Evolutionary conservation across 1,140 invertebrate species (phyloP), one percentile per base, ranked within the genome.

Genomic region (Drosophila murphyi): DNA sequence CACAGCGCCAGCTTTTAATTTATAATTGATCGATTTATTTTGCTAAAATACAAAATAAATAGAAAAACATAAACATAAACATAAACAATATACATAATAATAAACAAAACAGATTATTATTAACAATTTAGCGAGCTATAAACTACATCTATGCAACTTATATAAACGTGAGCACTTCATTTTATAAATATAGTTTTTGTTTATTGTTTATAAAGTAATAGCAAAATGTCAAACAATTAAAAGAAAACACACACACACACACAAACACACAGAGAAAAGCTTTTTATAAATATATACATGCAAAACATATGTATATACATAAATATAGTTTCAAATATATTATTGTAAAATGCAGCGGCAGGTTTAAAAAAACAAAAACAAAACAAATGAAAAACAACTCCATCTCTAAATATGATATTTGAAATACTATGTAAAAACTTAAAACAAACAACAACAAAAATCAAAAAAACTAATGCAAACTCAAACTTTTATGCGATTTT

Each of bases 221-320:
- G 71, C 39, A 55, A 73, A 73, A 68, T 73, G 71, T 73, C 59
- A 68, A 60, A 68, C 47, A 68, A 68, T 68, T 10, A 31, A 61
- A 54, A 54, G n/a, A 34, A 52, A 52, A 28, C 29, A 61, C 3
- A 52, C 12, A 45, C n/a, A n/a, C n/a, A n/a, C 32, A 47, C 7
- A 65, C 12, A 47, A n/a, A 55, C 32, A 68, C 70, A 59, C 47
- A 72, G 54, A 65, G 63, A 73, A 74, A 75, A 75, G 67, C 67
- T 75, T 70, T 74, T 69, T 74, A 74, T 74, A 74, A 56, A 69
- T 73, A 73, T 50, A 60, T 60, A 60, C 4, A 55, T 8, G 57
- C 43, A 67, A 39, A 41, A 39, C 52, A 54, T 60, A 50, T 12
- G 48, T 43, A 56, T 52, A 61, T 59, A 56, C 54, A 20, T 43